These are phyloP conservation scores for Ganaspis sp. DNA, from an alignment of 1,140 invertebrate genomes.

Conservation along the genomic window DNA sequence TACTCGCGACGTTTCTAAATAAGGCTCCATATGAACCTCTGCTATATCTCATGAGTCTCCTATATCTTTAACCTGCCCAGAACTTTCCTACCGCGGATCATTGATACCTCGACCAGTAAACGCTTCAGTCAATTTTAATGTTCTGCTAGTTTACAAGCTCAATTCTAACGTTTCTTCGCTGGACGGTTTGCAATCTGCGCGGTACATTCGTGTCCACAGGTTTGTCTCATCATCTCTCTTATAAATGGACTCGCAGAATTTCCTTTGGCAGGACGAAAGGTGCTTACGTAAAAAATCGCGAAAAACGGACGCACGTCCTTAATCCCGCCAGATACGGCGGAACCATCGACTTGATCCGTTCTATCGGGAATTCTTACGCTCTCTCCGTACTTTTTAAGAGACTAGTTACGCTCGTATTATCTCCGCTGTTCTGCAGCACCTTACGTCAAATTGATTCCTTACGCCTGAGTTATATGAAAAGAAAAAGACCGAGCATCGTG, in stretches of 20 bases:
- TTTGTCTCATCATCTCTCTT: not conserved
- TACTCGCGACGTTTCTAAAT: constrained; percentile 89
- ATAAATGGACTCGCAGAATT: not conserved
- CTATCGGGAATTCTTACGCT: constrained; percentile 15
- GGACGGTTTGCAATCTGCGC: not conserved
- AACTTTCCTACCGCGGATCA: constrained; percentile 28
- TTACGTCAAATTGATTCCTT: not conserved
- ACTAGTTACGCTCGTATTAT: constrained; percentile 6
- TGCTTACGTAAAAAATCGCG: constrained; percentile 4
- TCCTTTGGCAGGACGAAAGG: constrained; percentile 1
- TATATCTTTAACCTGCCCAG: constrained; percentile 38
- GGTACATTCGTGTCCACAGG: not conserved
- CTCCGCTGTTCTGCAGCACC: not conserved
- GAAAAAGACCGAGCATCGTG: constrained; percentile 4
- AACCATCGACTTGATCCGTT: not conserved
- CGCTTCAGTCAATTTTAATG: not conserved
- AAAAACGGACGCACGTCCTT: not conserved
- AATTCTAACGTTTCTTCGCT: not conserved
- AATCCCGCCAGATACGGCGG: not conserved
- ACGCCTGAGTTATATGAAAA: not conserved
- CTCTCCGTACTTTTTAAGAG: not conserved
- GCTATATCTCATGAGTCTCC: too few relatives aligned
- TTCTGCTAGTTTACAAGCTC: not conserved
- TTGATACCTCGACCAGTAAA: constrained; percentile 3
- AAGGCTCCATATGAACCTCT: constrained; percentile 7